Conservation (phyloP, 2,113 vertebrate species). For the Anhinga anhinga region DNA sequence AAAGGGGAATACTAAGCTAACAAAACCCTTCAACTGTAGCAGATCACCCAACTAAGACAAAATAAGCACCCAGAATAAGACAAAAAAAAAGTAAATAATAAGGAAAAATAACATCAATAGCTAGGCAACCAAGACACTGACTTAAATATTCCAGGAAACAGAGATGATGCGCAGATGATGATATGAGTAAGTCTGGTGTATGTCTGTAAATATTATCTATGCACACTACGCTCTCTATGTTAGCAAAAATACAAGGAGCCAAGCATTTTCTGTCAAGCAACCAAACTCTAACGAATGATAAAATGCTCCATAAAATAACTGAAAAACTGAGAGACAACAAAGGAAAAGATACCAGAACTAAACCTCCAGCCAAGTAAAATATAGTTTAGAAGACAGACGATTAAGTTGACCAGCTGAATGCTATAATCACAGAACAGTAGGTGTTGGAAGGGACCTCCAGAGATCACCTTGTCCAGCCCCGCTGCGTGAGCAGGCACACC, state of each 20-base stretch:
- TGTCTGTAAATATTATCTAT: background rate
- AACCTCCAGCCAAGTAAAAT: background rate
- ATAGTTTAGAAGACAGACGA: background rate
- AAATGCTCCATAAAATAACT: background rate
- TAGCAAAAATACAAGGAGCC: background rate
- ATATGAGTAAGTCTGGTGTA: background rate
- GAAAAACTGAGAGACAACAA: background rate
- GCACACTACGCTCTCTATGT: background rate
- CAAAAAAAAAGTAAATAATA: background rate
- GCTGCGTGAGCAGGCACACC: too few species aligned
- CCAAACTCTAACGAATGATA: background rate
- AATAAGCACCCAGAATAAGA: background rate
- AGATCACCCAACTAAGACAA: background rate
- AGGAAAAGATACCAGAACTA: background rate
- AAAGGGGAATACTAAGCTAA: background rate
- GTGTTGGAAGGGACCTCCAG: too few species aligned
- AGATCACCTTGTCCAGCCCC: too few species aligned
- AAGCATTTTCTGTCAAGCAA: background rate
- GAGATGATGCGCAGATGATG: background rate
- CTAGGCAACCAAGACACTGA: background rate
- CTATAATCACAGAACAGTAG: background rate
- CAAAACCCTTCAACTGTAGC: background rate
- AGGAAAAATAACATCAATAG: background rate
- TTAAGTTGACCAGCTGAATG: background rate
- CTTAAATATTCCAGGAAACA: background rate